Evolutionary conservation across 1,140 invertebrate species (phyloP).

Genomic region (Macrobrachium nipponense): DNA sequence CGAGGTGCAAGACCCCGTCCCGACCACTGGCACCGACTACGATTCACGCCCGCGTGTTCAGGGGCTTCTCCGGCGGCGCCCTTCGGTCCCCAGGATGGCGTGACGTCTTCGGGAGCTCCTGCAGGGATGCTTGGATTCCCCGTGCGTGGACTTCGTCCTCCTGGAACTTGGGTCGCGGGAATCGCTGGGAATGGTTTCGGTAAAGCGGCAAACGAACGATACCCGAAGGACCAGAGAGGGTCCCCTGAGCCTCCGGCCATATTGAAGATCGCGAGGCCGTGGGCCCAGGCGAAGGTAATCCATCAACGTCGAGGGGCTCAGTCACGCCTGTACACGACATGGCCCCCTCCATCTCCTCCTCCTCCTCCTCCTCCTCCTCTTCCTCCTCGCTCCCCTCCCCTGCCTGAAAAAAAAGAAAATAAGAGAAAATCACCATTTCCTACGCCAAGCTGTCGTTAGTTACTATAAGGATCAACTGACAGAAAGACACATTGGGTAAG

Average conservation of each 20-base stretch:
- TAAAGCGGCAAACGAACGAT: constrained; percentile 13
- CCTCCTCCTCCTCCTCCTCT: constrained; percentile 24
- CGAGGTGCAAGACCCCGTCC: constrained; percentile 59
- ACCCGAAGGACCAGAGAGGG: constrained; percentile 39
- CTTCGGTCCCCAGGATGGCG: neutral
- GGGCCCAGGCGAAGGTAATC: constrained; percentile 45
- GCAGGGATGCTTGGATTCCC: neutral
- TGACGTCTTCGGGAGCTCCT: neutral
- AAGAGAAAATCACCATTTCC: neutral
- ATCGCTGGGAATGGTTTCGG: too few relatives aligned
- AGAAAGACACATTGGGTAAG: too few relatives aligned
- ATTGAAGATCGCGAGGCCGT: constrained; percentile 59
- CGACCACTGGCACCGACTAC: constrained; percentile 35
- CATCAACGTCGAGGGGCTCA: constrained; percentile 44
- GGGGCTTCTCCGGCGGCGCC: neutral
- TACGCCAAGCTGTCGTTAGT: too few relatives aligned
- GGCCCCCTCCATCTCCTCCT: neutral
- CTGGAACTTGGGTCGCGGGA: too few relatives aligned
- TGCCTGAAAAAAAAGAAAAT: neutral
- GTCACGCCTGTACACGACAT: constrained; percentile 47
- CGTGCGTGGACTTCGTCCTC: too few relatives aligned
- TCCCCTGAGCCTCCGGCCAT: constrained; percentile 50
- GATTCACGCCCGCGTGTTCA: neutral
- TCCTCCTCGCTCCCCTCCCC: neutral
- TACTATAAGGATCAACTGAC: too few relatives aligned